Percentiles rank a stretch among this genome's conserved stretches.
phyloP scores from a whole-genome alignment of 1,140 invertebrate genomes.

The Lepidotrigona ventralis region DNA sequence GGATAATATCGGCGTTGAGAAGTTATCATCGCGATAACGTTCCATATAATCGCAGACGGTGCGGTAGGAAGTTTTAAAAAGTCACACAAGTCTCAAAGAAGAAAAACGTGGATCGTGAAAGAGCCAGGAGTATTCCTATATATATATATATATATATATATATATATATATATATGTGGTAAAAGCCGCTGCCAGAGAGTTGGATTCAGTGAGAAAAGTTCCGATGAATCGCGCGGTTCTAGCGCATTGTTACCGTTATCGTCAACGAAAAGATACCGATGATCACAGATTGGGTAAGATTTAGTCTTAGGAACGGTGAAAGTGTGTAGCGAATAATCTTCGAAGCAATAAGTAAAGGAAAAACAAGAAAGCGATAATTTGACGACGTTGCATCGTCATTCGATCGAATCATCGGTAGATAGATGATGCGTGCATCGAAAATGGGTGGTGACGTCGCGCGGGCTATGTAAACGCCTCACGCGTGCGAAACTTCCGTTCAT shows the following conservation, averaged over 20 bases:
- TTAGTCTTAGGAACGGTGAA: neutral
- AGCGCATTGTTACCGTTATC: neutral
- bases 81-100: neutral
- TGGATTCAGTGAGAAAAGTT: no score
- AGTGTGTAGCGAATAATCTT: neutral
- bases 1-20: neutral
- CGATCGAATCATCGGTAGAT: no score
- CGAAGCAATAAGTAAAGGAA: neutral
- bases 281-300: constrained; percentile 40
- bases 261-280: neutral
- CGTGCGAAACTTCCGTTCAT: constrained; percentile 1
- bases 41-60: neutral
- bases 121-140: neutral
- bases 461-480: neutral
- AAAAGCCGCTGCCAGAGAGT: neutral
- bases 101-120: no score
- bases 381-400: no score
- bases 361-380: neutral
- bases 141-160: no score
- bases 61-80: neutral
- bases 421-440: neutral
- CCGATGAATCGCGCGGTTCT: neutral
- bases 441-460: neutral
- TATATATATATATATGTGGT: no score
- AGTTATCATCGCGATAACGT: no score